Percentiles rank a stretch among this genome's conserved stretches.
Evolutionary conservation across 2,797 vertebrate species (phyloP).

Genomic region (Takifugu rubripes): DNA sequence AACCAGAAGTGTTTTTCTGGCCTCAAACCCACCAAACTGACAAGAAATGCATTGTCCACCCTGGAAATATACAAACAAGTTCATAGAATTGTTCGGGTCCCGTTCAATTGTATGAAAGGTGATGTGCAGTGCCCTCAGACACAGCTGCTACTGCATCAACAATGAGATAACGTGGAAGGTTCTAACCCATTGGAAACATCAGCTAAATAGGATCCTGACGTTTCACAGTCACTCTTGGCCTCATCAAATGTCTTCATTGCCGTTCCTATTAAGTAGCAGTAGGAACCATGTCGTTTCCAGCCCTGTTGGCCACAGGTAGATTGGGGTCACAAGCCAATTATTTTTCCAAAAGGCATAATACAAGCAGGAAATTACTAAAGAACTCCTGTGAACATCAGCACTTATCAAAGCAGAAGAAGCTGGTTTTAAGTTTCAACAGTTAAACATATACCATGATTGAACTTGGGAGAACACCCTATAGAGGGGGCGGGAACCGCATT

Average conservation of each 20-base stretch:
- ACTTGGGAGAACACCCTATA: too few relatives aligned
- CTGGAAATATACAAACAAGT: slow-evolving; percentile 62
- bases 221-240: slow-evolving; percentile 82
- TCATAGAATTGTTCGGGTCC: neutral
- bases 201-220: slow-evolving; percentile 76
- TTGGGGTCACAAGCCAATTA: neutral
- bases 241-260: slow-evolving; percentile 81
- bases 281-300: slow-evolving; percentile 86
- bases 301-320: slow-evolving; percentile 68
- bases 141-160: neutral
- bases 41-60: slow-evolving; percentile 90
- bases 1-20: slow-evolving; percentile 90
- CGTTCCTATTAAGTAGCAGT: slow-evolving; percentile 86
- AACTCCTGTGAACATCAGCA: too few relatives aligned
- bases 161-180: neutral
- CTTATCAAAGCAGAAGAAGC: too few relatives aligned
- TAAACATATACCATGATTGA: too few relatives aligned
- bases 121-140: neutral
- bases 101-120: neutral
- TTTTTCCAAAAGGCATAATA: too few relatives aligned
- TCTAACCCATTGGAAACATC: slow-evolving; percentile 85
- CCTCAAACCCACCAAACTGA: slow-evolving; percentile 86
- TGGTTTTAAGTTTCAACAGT: too few relatives aligned
- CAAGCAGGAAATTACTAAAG: too few relatives aligned
- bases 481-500: too few relatives aligned